Conservation (phyloP, 2,797 vertebrate species). For the Coilia nasus region DNA sequence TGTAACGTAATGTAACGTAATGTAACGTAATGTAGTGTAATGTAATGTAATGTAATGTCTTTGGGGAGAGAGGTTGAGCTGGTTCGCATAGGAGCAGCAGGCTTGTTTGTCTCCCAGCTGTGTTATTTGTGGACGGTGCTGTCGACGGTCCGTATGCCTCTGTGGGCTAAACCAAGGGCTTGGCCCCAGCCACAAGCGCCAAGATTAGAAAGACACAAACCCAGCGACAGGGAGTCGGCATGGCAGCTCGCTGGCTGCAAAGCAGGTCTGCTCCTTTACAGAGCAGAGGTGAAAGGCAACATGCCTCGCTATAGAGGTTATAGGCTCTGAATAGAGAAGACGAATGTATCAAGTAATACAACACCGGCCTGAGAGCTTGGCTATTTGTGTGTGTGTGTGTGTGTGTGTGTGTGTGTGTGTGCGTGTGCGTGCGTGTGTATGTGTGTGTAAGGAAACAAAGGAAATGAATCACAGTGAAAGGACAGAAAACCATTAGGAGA, state of each 20-base stretch:
- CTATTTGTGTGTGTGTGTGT: not conserved
- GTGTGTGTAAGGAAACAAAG: not conserved
- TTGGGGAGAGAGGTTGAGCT: not conserved
- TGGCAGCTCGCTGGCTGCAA: not conserved
- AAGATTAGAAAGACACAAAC: conserved; percentile 8
- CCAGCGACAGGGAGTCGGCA: not conserved
- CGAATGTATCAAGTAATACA: too few relatives aligned
- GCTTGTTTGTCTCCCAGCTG: conserved; percentile 1
- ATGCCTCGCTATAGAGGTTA: too few relatives aligned
- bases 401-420: not conserved
- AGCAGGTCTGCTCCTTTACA: not conserved
- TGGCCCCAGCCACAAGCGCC: not conserved
- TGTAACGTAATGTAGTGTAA: too few relatives aligned
- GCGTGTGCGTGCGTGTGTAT: not conserved
- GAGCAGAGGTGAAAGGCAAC: too few relatives aligned
- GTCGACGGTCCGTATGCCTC: not conserved
- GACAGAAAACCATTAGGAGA: not conserved
- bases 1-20: too few relatives aligned
- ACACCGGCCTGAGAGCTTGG: too few relatives aligned
- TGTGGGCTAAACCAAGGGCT: conserved; percentile 5
- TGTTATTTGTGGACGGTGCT: not conserved
- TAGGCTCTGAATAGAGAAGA: too few relatives aligned
- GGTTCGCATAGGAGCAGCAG: not conserved
- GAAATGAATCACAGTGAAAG: not conserved
- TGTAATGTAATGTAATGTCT: too few relatives aligned